A percentile compares a stretch with the other conserved stretches of the same genome.
phyloP scores from a whole-genome alignment of 2,113 vertebrate genomes.

The Perognathus longimembris region DNA sequence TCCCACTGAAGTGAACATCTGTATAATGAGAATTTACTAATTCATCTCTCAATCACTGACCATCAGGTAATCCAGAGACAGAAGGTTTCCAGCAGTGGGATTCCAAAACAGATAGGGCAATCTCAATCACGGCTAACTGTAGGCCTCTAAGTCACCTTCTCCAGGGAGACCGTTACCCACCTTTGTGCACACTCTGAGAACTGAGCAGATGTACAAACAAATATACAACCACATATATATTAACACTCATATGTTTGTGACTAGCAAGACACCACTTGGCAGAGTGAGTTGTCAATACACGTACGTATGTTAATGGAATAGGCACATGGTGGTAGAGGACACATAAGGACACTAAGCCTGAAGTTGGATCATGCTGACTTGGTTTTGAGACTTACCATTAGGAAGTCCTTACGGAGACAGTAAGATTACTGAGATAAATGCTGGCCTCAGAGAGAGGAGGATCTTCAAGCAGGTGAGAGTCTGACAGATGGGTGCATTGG shows the following conservation, averaged over 20 bases:
- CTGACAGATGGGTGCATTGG: not conserved
- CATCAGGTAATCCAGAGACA: not conserved
- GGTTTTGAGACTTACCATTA: not conserved
- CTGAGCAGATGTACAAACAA: not conserved
- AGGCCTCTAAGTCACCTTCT: not conserved
- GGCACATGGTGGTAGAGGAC: not conserved
- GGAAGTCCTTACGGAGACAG: not conserved
- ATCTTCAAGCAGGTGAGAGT: not conserved
- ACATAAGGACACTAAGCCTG: not conserved
- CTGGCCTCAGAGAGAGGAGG: not conserved
- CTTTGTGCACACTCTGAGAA: not conserved
- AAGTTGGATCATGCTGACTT: not conserved
- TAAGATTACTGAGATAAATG: not conserved
- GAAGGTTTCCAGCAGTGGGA: not conserved
- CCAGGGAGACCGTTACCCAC: not conserved
- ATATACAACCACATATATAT: not conserved
- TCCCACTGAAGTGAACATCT: not conserved
- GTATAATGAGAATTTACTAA: slow-evolving; percentile 8
- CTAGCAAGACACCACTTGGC: not conserved
- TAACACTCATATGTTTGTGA: not conserved
- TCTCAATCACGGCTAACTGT: not conserved
- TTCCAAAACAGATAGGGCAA: not conserved
- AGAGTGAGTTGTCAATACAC: not conserved
- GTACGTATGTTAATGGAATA: not conserved
- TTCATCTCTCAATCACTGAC: no score